phyloP scores from a whole-genome alignment of 1,140 invertebrate genomes.

The Ridgeia piscesae region DNA sequence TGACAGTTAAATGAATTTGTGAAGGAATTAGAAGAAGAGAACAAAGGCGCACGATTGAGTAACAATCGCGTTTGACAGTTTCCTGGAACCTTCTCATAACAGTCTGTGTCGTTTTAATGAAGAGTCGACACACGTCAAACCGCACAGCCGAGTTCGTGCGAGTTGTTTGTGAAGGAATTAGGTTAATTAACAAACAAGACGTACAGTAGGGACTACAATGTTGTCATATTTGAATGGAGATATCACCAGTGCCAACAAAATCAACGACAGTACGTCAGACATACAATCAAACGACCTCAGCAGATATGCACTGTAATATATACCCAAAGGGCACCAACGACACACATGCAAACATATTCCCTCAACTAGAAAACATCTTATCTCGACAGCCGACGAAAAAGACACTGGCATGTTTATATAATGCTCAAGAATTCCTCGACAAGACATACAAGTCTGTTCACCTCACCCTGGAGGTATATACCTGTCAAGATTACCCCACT shows the following conservation, averaged over 20 bases:
- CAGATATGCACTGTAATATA: neutral
- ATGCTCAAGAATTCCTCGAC: neutral
- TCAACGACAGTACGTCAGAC: neutral
- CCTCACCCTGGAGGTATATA: neutral
- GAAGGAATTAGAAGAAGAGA: neutral
- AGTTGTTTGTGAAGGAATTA: neutral
- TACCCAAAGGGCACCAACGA: neutral
- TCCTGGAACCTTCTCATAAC: neutral
- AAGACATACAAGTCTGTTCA: neutral
- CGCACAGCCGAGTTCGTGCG: neutral
- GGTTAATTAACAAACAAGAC: neutral
- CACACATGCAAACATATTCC: neutral
- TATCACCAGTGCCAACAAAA: neutral
- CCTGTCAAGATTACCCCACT: neutral
- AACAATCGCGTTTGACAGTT: neutral
- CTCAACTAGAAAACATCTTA: neutral
- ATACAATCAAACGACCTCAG: neutral
- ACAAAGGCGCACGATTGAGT: neutral
- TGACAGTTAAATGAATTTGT: neutral
- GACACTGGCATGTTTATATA: neutral
- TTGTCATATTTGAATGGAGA: neutral
- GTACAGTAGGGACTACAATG: neutral
- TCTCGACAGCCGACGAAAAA: neutral
- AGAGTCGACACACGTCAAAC: neutral
- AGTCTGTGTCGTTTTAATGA: neutral